Base-by-base conservation (phyloP, 1,140 invertebrate species). In the Bicyclus anynana region DNA sequence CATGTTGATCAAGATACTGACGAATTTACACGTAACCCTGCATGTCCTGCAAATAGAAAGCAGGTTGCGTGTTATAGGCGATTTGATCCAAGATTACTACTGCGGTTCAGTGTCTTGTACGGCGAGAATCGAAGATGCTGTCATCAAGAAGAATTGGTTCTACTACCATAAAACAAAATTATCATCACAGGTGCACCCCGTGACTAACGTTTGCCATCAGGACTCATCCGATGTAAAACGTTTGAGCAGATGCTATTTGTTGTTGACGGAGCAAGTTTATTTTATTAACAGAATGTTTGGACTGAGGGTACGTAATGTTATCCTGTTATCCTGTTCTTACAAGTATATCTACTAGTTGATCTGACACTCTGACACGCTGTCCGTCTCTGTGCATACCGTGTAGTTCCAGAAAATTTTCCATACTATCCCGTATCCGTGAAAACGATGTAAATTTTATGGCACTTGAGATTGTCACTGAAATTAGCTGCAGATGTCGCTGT, bases 271-370 rank as follows among this genome's bases (percentile, higher is more conserved):
- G 35, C 58, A 65, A 40, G 46, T 58, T n/a, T 40, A 26, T 9
- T 65, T 57, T 53, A 53, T 65, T n/a, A 65, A 65, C 20, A 48
- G 33, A 40, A 61, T 61, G 51, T 65, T 50, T 54, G 63, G 63
- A 44, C 40, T 57, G 23, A 53, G 63, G 58, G 63, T 65, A 61
- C n/a, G n/a, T n/a, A n/a, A n/a, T n/a, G n/a, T n/a, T n/a, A n/a
- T n/a, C n/a, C n/a, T n/a, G n/a, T n/a, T n/a, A n/a, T n/a, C n/a
- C n/a, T n/a, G n/a, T n/a, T n/a, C n/a, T n/a, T n/a, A n/a, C n/a
- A n/a, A n/a, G n/a, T n/a, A n/a, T n/a, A n/a, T n/a, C n/a, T n/a
- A n/a, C n/a, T n/a, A n/a, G n/a, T n/a, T n/a, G n/a, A n/a, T n/a
- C n/a, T n/a, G n/a, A n/a, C n/a, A n/a, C n/a, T n/a, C n/a, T n/a